Base-by-base conservation (phyloP, 2,888 invertebrate species). In the Ectobius pallidus region DNA sequence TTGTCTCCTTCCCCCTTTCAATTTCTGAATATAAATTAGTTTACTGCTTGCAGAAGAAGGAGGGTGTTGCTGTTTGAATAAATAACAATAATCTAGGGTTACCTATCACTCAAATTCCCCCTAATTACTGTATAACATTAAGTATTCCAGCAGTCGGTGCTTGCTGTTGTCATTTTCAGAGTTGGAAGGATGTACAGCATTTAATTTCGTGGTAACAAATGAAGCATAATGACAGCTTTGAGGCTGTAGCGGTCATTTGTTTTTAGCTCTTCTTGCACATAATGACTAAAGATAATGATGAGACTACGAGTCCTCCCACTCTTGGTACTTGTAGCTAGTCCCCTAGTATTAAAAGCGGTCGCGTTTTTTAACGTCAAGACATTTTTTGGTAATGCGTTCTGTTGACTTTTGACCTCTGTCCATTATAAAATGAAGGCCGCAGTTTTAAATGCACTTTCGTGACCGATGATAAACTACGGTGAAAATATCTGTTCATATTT, bases 171-270 rank as follows among this genome's bases (percentile, higher is more conserved):
- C 62, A 34, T 62, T 62, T 65, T 39, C 44, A 46, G 18, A 65
- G 16, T 25, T 65, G 30, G 46, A 46, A 65, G 65, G 65, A 65
- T 65, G 65, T 46, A 65, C 65, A 46, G 65, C 65, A 65, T 65
- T 69, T 69, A 69, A 69, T 69, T 69, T 69, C 49, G 52, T 52
- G 52, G 71, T 65, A 65, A 71, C 71, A 71, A 71, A 71, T 71
- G 71, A 71, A 71, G 71, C 63, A 65, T 71, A 71, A 71, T 71
- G 71, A 71, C 71, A 71, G 71, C 71, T 63, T 71, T 71, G 63
- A 63, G 34, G 65, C 34, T 25, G 34, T 65, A 42, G 71, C 65
- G 70, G 70, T 62, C 70, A 70, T 70, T 70, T 70, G 70, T 70
- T 70, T 65, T 65, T 65, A 65, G 44, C 46, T 65, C 34, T 65